A percentile compares a stretch with the other conserved stretches of the same genome.
These are phyloP conservation scores for Varecia variegata DNA, from an alignment of 2,797 vertebrate species.

Conservation along the genomic window DNA sequence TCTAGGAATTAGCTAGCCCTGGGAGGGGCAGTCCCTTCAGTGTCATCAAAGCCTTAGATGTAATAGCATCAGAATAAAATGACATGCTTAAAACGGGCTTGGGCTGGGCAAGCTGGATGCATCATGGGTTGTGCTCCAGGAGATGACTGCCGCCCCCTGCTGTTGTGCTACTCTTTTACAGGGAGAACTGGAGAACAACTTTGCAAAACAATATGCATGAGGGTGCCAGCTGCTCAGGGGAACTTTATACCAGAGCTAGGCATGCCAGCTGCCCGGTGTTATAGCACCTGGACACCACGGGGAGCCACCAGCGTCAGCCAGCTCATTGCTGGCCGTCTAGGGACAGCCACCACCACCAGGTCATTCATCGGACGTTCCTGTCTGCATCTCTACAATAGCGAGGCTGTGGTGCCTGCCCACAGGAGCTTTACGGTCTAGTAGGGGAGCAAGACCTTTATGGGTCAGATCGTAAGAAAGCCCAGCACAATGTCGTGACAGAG, in stretches of 20 bases:
- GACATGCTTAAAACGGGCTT: background rate
- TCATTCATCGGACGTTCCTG: background rate
- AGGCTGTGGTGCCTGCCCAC: rapidly evolving
- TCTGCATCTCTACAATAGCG: background rate
- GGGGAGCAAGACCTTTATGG: background rate
- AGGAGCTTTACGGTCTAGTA: background rate
- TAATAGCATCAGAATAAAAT: background rate
- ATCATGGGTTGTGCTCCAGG: background rate
- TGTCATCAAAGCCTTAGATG: background rate
- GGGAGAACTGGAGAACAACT: background rate
- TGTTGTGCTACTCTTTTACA: background rate
- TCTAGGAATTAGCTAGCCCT: background rate
- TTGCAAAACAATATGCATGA: background rate
- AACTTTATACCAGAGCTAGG: background rate
- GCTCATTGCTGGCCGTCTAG: background rate
- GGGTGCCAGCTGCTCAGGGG: background rate
- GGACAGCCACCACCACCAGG: background rate
- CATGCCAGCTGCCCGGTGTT: background rate
- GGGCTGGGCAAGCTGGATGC: background rate
- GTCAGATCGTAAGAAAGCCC: no score
- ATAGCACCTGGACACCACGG: background rate
- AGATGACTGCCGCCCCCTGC: background rate
- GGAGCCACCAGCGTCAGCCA: background rate
- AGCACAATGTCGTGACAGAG: background rate
- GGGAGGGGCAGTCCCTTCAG: background rate